These are phyloP conservation scores for Ruditapes philippinarum DNA, from an alignment of 1,140 invertebrate species.

Conservation along the genomic window DNA sequence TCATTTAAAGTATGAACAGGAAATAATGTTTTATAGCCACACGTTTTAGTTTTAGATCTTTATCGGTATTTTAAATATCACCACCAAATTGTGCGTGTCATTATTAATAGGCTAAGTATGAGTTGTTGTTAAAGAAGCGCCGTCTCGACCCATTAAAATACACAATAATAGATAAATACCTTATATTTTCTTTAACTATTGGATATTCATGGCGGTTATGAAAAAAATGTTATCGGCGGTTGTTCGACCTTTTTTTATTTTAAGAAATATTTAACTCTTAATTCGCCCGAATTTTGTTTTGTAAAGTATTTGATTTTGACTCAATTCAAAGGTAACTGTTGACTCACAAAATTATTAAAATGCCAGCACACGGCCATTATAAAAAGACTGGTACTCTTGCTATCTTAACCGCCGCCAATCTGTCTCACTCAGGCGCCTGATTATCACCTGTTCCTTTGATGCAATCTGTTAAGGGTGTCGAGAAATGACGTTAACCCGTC, in stretches of 20 bases:
- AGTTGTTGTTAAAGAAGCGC: too few species aligned
- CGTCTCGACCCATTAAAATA: too few species aligned
- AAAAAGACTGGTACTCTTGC: conserved; percentile 52
- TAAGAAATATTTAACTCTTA: too few species aligned
- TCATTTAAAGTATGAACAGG: conserved; percentile 28
- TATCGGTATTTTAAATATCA: conserved; percentile 31
- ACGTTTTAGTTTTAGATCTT: conserved; percentile 44
- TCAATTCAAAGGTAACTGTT: conserved; percentile 76
- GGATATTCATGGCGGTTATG: too few species aligned
- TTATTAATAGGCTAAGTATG: conserved; percentile 58
- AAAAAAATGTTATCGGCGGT: too few species aligned
- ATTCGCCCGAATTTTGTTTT: too few species aligned
- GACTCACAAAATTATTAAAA: conserved; percentile 80
- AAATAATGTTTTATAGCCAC: conserved; percentile 37
- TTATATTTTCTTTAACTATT: too few species aligned
- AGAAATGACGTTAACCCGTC: conserved; percentile 55
- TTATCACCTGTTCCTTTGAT: conserved; percentile 69
- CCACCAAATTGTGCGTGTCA: conserved; percentile 58
- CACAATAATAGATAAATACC: too few species aligned
- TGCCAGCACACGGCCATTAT: conserved; percentile 76
- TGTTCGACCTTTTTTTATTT: too few species aligned
- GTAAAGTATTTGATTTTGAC: conserved; percentile 70
- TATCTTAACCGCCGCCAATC: conserved; percentile 56
- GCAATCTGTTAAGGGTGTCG: conserved; percentile 61
- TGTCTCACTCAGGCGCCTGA: conserved; percentile 53